Conservation (phyloP, 1,140 invertebrate genomes). For the Plectus sambesii region DNA sequence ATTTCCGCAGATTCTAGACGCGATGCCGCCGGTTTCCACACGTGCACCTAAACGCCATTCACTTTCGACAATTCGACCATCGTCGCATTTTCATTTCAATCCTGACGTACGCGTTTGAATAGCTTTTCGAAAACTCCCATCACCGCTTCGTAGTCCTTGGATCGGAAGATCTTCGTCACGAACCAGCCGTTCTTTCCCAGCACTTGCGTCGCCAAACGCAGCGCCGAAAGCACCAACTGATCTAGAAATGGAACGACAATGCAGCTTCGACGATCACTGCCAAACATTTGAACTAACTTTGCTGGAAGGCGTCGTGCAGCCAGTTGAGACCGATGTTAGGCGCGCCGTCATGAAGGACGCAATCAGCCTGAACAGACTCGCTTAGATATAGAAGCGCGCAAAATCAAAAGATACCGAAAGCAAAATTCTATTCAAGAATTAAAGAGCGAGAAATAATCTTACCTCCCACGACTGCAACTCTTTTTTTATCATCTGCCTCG, state of each 20-base stretch:
- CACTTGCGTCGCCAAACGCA: conserved; percentile 84
- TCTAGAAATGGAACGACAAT: conserved; percentile 46
- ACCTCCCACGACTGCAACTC: conserved; percentile 75
- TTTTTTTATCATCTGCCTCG: conserved; percentile 52
- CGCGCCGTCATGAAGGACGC: conserved; percentile 90
- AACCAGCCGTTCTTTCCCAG: conserved; percentile 85
- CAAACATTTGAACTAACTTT: conserved; percentile 56
- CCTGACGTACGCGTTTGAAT: conserved; percentile 57
- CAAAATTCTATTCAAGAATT: neutral
- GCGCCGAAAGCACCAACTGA: conserved; percentile 72
- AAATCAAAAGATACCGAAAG: neutral
- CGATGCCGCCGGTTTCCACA: conserved; percentile 95
- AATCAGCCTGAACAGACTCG: conserved; percentile 71
- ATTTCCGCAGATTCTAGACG: conserved; percentile 97
- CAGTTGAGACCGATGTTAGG: conserved; percentile 97
- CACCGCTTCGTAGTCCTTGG: conserved; percentile 88
- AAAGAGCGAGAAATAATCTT: conserved; percentile 3
- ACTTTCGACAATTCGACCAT: neutral
- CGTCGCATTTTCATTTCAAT: neutral
- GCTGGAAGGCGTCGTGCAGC: conserved; percentile 91
- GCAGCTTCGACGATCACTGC: conserved; percentile 11
- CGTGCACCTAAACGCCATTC: conserved; percentile 58
- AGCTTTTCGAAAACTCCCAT: conserved; percentile 92
- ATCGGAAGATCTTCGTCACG: conserved; percentile 95
- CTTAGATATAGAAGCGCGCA: conserved; percentile 20